Percentiles rank a stretch among this genome's conserved stretches.
phyloP scores from a whole-genome alignment of 2,888 invertebrate species.

The Lithophane leautieri region DNA sequence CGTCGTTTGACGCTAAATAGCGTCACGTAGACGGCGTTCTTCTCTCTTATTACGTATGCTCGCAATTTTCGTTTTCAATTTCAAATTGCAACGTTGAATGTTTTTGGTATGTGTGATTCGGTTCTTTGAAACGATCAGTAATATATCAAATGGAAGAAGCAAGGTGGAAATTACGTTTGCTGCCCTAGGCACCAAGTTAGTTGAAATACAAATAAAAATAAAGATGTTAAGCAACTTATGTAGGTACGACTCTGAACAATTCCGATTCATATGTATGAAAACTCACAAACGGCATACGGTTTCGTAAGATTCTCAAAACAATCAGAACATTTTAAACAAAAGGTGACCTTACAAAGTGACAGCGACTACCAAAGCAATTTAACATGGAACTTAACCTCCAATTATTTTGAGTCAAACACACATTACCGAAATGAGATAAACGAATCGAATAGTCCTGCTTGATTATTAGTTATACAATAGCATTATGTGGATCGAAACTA shows the following conservation, averaged over 20 bases:
- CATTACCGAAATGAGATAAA: constrained; percentile 76
- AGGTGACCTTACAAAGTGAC: constrained; percentile 65
- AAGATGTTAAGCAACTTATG: too few relatives aligned
- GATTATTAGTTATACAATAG: constrained; percentile 82
- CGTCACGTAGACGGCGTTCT: constrained; percentile 85
- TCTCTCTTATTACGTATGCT: constrained; percentile 77
- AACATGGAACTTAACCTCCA: constrained; percentile 66
- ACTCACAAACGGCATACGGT: constrained; percentile 10
- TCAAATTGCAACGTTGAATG: constrained; percentile 74
- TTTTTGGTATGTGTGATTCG: constrained; percentile 64
- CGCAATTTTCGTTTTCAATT: constrained; percentile 86
- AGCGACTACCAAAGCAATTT: constrained; percentile 75
- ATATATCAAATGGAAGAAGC: constrained; percentile 7
- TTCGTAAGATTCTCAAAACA: constrained; percentile 23
- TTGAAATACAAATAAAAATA: neutral
- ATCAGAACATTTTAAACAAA: constrained; percentile 60
- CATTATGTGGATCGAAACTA: constrained; percentile 75
- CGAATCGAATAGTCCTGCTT: constrained; percentile 79
- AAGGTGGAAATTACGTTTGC: neutral
- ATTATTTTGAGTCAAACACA: constrained; percentile 71
- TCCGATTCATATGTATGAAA: neutral
- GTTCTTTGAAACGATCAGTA: constrained; percentile 33
- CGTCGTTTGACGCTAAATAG: constrained; percentile 89
- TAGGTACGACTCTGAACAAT: too few relatives aligned
- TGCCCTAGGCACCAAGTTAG: neutral